These are phyloP conservation scores for Cerastoderma edule DNA, from an alignment of 2,888 invertebrate genomes.

Conservation along the genomic window DNA sequence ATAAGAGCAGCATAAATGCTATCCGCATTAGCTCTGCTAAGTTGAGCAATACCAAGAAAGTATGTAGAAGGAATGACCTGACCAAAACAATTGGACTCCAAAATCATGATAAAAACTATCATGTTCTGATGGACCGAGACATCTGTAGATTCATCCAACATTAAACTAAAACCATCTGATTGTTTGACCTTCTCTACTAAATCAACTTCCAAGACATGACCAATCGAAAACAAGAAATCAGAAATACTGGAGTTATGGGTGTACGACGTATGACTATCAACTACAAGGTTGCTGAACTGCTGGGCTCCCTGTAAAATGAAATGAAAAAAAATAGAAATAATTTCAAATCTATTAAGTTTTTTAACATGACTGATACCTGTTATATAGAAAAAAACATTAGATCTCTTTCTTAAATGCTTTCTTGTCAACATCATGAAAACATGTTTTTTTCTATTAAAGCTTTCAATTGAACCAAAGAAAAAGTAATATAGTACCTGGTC, in stretches of 20 bases:
- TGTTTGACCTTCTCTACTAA: neutral
- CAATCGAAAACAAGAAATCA: too few species aligned
- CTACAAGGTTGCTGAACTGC: conserved; percentile 11
- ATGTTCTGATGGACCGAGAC: conserved; percentile 38
- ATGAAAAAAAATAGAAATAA: neutral
- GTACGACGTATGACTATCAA: conserved; percentile 22
- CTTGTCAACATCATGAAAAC: neutral
- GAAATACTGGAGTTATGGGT: conserved; percentile 9
- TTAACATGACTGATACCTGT: neutral
- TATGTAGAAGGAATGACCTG: conserved; percentile 14
- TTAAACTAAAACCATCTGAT: conserved; percentile 31
- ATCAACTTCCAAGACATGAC: conserved; percentile 5
- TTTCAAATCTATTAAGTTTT: neutral
- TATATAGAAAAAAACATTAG: neutral
- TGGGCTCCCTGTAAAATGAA: conserved; percentile 18
- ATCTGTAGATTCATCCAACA: too few species aligned
- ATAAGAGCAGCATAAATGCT: conserved; percentile 23
- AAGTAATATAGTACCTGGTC: conserved; percentile 18
- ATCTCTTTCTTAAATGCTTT: neutral
- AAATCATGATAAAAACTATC: conserved; percentile 31
- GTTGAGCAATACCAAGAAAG: conserved; percentile 24
- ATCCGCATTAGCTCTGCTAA: conserved; percentile 33
- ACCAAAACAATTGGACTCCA: conserved; percentile 13
- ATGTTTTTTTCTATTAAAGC: too few species aligned
- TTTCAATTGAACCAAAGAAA: too few species aligned